phyloP scores from a whole-genome alignment of 2,888 invertebrate genomes.

The Tuberolachnus salignus region DNA sequence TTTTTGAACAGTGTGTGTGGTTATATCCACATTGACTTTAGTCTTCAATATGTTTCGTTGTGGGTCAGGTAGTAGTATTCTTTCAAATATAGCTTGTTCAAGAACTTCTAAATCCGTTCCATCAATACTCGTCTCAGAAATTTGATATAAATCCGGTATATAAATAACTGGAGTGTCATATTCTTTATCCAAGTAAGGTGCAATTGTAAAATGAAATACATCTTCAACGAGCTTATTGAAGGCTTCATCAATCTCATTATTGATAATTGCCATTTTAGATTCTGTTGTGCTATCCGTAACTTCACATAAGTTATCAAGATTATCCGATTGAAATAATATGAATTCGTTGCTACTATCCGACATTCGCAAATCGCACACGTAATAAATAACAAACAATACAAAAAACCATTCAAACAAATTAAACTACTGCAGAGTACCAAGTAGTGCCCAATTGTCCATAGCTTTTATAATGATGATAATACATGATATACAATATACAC shows the following conservation, averaged over 20 bases:
- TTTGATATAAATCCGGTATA: slow-evolving; percentile 35
- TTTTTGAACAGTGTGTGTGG: slow-evolving; percentile 67
- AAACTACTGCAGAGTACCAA: not conserved
- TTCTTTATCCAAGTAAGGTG: slow-evolving; percentile 60
- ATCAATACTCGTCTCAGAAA: slow-evolving; percentile 3
- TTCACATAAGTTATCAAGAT: slow-evolving; percentile 6
- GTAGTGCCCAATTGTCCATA: not conserved
- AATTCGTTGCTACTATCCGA: slow-evolving; percentile 22
- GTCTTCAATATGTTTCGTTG: slow-evolving; percentile 34
- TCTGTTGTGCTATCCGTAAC: not conserved
- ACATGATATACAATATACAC: not conserved
- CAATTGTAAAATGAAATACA: slow-evolving; percentile 76
- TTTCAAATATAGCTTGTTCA: slow-evolving; percentile 80
- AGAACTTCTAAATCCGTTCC: slow-evolving; percentile 69
- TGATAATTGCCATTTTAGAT: slow-evolving; percentile 21
- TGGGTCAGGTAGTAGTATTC: slow-evolving; percentile 66
- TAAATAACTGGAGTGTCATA: slow-evolving; percentile 42
- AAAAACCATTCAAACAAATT: not conserved
- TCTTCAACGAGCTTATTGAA: slow-evolving; percentile 71
- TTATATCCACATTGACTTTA: slow-evolving; percentile 60
- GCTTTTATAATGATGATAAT: not conserved
- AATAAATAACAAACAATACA: not conserved
- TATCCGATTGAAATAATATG: slow-evolving; percentile 5
- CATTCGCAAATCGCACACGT: slow-evolving; percentile 15
- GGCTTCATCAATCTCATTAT: slow-evolving; percentile 38